Evolutionary conservation across 1,140 invertebrate genomes (phyloP).

Genomic region (Zelostemma sp.): DNA sequence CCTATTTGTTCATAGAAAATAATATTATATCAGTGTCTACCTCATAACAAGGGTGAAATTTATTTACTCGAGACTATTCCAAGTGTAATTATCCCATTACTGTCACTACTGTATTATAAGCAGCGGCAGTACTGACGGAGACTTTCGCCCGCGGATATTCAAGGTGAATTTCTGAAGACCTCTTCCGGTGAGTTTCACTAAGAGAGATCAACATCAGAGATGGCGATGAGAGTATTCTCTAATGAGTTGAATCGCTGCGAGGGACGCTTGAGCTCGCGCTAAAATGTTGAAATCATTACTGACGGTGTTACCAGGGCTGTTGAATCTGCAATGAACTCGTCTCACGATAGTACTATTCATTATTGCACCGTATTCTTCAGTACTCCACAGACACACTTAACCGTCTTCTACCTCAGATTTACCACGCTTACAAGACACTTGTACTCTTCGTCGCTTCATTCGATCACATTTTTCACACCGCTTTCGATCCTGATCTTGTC

Average conservation of each 20-base stretch:
- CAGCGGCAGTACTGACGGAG: slow-evolving; percentile 11
- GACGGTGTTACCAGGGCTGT: slow-evolving; percentile 38
- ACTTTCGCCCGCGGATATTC: slow-evolving; percentile 40
- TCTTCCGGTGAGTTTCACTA: slow-evolving; percentile 58
- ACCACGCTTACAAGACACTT: too few relatives aligned
- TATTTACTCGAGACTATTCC: slow-evolving; percentile 44
- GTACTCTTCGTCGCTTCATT: too few relatives aligned
- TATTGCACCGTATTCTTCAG: slow-evolving; percentile 28
- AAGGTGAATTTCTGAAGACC: slow-evolving; percentile 41
- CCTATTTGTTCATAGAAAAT: slow-evolving; percentile 28
- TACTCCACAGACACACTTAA: neutral
- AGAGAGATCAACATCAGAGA: slow-evolving; percentile 64
- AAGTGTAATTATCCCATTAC: slow-evolving; percentile 49
- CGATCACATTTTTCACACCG: too few relatives aligned
- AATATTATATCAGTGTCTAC: slow-evolving; percentile 18
- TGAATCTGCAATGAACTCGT: slow-evolving; percentile 41
- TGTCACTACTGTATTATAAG: slow-evolving; percentile 34
- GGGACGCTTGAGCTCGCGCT: slow-evolving; percentile 44
- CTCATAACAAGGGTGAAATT: slow-evolving; percentile 38
- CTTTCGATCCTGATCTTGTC: too few relatives aligned
- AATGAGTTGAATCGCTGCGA: slow-evolving; percentile 67
- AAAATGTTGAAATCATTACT: slow-evolving; percentile 64
- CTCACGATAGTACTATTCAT: slow-evolving; percentile 44
- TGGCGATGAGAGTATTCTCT: slow-evolving; percentile 63
- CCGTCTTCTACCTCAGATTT: too few relatives aligned